Conservation (phyloP, 2,797 vertebrate genomes). For the Nyctalus aviator region DNA sequence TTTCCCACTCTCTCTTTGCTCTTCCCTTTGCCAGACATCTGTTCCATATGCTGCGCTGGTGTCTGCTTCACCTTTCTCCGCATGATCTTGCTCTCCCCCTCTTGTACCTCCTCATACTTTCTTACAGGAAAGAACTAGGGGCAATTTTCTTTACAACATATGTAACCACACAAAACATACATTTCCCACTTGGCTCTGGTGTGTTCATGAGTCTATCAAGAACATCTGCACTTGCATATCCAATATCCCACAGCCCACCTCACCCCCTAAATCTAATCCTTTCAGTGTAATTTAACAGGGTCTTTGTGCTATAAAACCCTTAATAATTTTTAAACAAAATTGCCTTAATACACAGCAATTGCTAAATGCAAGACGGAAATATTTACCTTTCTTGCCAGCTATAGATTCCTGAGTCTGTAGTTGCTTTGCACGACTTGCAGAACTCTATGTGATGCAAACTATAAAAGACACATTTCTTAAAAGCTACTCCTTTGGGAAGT, state of each 20-base stretch:
- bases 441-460: slow-evolving; percentile 41
- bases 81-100: slow-evolving; percentile 10
- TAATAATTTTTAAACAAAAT: slow-evolving; percentile 80
- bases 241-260: slow-evolving; percentile 63
- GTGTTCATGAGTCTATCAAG: slow-evolving; percentile 70
- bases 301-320: slow-evolving; percentile 73
- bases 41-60: slow-evolving; percentile 43
- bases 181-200: slow-evolving; percentile 71
- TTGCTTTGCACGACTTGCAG: slow-evolving; percentile 58
- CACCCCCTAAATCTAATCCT: slow-evolving; percentile 75
- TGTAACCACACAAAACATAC: slow-evolving; percentile 70
- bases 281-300: slow-evolving; percentile 75
- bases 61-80: slow-evolving; percentile 75
- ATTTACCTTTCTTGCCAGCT: slow-evolving; percentile 74
- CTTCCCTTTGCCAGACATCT: slow-evolving; percentile 65
- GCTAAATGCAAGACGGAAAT: slow-evolving; percentile 78
- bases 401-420: slow-evolving; percentile 61
- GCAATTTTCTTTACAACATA: slow-evolving; percentile 79
- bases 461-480: slow-evolving; percentile 68
- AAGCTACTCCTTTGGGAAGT: slow-evolving; percentile 64
- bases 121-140: slow-evolving; percentile 69
- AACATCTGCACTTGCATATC: slow-evolving; percentile 75
- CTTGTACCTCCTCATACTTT: slow-evolving; percentile 34
- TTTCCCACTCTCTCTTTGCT: not conserved
- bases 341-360: slow-evolving; percentile 75